phyloP scores from a whole-genome alignment of 35 echinoderm and acorn worm species.

The Heliocidaris tuberculata region DNA sequence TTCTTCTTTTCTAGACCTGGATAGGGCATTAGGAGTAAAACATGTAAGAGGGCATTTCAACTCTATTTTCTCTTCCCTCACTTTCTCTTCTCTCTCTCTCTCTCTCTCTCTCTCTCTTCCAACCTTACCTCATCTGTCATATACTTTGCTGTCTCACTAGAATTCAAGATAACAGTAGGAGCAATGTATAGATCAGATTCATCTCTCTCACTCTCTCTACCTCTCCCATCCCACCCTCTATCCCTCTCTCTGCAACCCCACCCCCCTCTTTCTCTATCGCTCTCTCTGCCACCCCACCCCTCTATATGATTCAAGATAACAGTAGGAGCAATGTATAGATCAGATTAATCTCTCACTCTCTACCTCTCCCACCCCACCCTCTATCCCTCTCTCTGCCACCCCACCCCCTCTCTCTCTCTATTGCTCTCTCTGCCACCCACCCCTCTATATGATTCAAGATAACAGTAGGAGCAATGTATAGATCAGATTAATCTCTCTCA shows the following conservation, averaged over 20 bases:
- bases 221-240: no score
- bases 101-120: no score
- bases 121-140: conserved; percentile 75
- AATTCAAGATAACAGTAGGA: conserved; percentile 73
- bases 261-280: conserved; percentile 36
- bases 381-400: no score
- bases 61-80: no score
- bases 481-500: conserved; percentile 45
- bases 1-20: no score
- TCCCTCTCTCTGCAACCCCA: no score
- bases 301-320: conserved; percentile 58
- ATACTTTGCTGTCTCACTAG: conserved; percentile 42
- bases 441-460: conserved; percentile 11
- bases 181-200: conserved; percentile 60
- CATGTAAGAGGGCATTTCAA: no score
- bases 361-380: no score
- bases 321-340: conserved; percentile 77
- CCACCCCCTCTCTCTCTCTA: conserved; percentile 38
- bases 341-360: conserved; percentile 45
- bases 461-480: conserved; percentile 62
- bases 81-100: no score
- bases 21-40: no score
- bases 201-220: conserved; percentile 57
- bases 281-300: conserved; percentile 30
- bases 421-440: conserved; percentile 28